These are phyloP conservation scores for Prosapia bicincta DNA, from an alignment of 2,888 invertebrate species.

Conservation along the genomic window DNA sequence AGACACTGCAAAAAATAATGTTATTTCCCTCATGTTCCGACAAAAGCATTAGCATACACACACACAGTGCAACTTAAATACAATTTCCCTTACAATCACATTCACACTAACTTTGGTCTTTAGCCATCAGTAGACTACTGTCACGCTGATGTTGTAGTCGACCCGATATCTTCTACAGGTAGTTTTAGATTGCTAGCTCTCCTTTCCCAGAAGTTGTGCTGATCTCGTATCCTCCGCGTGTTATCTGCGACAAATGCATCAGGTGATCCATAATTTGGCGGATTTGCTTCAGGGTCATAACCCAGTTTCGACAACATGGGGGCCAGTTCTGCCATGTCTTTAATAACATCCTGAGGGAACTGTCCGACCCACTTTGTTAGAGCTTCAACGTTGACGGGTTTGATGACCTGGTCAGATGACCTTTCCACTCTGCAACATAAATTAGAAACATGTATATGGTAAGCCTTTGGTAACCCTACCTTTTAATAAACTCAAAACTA, in stretches of 20 bases:
- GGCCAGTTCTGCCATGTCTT: conserved; percentile 88
- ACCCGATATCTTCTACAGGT: conserved; percentile 14
- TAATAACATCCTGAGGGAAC: conserved; percentile 85
- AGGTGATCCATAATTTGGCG: conserved; percentile 89
- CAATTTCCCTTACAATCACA: not conserved
- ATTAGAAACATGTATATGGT: not conserved
- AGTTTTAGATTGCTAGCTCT: conserved; percentile 32
- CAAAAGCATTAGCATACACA: not conserved
- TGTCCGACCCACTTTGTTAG: conserved; percentile 89
- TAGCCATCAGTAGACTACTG: not conserved
- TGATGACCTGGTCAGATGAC: conserved; percentile 97
- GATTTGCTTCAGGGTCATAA: conserved; percentile 95
- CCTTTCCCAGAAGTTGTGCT: conserved; percentile 34
- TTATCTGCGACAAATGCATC: conserved; percentile 70
- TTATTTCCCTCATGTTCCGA: not conserved
- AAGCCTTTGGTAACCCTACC: too few species aligned
- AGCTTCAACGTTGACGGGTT: conserved; percentile 96
- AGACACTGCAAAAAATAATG: too few species aligned
- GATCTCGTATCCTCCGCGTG: conserved; percentile 46
- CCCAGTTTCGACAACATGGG: conserved; percentile 91
- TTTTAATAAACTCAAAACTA: too few species aligned
- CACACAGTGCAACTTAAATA: not conserved
- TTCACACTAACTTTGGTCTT: not conserved
- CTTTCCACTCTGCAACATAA: conserved; percentile 78
- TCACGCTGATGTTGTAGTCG: conserved; percentile 14